Evolutionary conservation across 1,140 invertebrate genomes (phyloP).

Genomic region (Apis laboriosa): DNA sequence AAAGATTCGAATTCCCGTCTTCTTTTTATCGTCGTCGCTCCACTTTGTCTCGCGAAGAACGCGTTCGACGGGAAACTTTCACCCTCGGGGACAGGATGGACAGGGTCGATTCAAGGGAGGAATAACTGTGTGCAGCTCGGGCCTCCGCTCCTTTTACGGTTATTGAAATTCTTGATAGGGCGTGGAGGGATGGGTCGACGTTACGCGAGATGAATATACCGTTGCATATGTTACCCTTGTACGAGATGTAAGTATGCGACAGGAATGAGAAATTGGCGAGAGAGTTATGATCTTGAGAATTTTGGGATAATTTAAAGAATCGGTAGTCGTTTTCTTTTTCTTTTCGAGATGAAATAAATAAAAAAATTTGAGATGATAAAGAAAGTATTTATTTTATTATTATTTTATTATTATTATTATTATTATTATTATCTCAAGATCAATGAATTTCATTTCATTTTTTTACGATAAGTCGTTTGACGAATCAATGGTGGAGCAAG

Average conservation of each 20-base stretch:
- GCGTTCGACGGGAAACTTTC: not conserved
- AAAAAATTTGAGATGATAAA: too few species aligned
- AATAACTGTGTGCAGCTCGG: not conserved
- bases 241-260: not conserved
- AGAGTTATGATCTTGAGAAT: too few species aligned
- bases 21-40: not conserved
- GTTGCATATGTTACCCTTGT: not conserved
- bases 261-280: too few species aligned
- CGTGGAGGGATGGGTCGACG: not conserved
- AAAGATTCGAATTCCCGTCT: conserved; percentile 1
- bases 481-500: too few species aligned
- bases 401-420: too few species aligned
- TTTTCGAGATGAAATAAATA: too few species aligned
- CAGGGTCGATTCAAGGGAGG: not conserved
- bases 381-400: too few species aligned
- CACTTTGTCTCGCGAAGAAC: not conserved
- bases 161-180: conserved; percentile 31
- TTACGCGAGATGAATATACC: not conserved
- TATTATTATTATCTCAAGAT: too few species aligned
- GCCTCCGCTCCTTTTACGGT: not conserved
- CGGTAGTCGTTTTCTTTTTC: too few species aligned
- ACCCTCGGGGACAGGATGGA: not conserved
- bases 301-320: too few species aligned
- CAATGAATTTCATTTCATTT: too few species aligned
- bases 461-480: too few species aligned